These are phyloP conservation scores for Cancer borealis DNA, from an alignment of 2,888 invertebrate genomes.

Conservation along the genomic window DNA sequence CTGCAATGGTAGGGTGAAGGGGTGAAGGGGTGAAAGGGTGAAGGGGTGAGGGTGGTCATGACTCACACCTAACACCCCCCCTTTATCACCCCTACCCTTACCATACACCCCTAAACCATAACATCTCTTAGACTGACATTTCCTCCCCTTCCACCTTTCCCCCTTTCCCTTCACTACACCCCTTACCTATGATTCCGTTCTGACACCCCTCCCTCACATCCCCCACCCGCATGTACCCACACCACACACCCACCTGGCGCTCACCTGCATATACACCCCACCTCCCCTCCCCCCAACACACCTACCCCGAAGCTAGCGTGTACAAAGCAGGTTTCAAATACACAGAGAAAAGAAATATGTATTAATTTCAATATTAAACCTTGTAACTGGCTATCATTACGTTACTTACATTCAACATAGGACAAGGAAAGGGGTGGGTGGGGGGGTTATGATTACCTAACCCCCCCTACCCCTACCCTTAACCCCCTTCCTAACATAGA, in stretches of 20 bases:
- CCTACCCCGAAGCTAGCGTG: neutral
- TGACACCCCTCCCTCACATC: neutral
- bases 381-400: neutral
- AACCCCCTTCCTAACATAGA: neutral
- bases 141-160: neutral
- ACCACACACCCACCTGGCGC: neutral
- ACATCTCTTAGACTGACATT: neutral
- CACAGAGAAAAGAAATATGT: neutral
- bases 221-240: slow-evolving; percentile 35
- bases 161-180: neutral
- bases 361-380: slow-evolving; percentile 1
- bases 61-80: neutral
- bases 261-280: slow-evolving; percentile 15
- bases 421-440: neutral
- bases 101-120: neutral
- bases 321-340: neutral
- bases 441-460: neutral
- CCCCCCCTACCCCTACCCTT: neutral
- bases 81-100: neutral
- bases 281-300: neutral
- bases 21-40: neutral
- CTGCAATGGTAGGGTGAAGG: neutral
- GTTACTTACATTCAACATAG: neutral
- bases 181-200: neutral
- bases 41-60: slow-evolving; percentile 11